phyloP scores from a whole-genome alignment of 1,140 invertebrate genomes.

The Aphis craccivora region DNA sequence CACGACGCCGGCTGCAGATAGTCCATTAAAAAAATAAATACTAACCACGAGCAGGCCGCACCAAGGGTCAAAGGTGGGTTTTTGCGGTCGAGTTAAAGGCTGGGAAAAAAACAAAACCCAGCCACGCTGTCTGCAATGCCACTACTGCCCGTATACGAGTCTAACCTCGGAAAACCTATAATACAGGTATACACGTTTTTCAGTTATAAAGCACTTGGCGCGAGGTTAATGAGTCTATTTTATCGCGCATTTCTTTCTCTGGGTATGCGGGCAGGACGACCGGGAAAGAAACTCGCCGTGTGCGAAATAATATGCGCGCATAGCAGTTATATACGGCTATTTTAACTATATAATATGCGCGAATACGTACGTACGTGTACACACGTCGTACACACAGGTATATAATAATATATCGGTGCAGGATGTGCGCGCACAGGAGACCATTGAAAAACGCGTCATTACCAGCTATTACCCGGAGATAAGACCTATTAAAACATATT shows the following conservation, averaged over 20 bases:
- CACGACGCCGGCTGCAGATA: background rate
- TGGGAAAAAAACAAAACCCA: background rate
- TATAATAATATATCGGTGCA: background rate
- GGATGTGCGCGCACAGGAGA: background rate
- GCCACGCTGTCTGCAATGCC: background rate
- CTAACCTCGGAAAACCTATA: background rate
- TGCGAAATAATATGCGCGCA: background rate
- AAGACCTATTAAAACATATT: background rate
- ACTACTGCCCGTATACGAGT: background rate
- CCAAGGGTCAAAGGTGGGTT: constrained; percentile 8
- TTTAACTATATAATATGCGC: too few species aligned
- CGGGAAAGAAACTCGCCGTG: background rate
- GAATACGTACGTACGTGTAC: too few species aligned
- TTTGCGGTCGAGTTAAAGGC: background rate
- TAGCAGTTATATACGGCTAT: background rate
- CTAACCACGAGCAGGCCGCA: background rate
- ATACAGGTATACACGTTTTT: background rate
- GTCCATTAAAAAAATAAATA: constrained; percentile 28
- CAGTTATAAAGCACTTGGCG: background rate
- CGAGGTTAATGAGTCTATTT: constrained; percentile 30
- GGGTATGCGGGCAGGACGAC: background rate
- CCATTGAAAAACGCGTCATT: constrained; percentile 1
- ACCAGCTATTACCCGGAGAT: background rate
- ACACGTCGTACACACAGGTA: too few species aligned
- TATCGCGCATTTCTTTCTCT: background rate